Evolutionary conservation across 2,888 invertebrate genomes (phyloP).

Genomic region (Abscondita cerata): DNA sequence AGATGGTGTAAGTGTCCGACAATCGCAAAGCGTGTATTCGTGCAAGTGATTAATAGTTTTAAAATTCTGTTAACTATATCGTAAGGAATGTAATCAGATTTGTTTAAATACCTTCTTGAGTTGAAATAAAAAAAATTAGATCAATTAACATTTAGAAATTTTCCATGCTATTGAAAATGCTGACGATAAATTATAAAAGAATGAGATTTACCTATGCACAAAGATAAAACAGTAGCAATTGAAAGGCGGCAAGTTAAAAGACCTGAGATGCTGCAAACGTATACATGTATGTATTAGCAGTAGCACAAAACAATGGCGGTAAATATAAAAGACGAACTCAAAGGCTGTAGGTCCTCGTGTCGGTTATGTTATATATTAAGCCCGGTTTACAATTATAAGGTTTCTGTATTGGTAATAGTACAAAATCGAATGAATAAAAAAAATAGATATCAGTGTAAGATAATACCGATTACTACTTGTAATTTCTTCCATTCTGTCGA

Average conservation of each 20-base stretch:
- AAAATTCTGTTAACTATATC: neutral
- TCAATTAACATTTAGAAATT: constrained; percentile 13
- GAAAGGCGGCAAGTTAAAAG: constrained; percentile 41
- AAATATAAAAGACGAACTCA: constrained; percentile 35
- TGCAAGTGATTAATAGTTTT: constrained; percentile 11
- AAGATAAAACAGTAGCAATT: constrained; percentile 41
- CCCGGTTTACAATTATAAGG: constrained; percentile 30
- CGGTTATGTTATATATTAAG: constrained; percentile 20
- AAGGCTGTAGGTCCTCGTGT: constrained; percentile 36
- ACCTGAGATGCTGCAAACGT: constrained; percentile 39
- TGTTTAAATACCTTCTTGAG: constrained; percentile 7
- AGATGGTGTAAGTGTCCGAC: no score
- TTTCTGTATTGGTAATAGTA: constrained; percentile 12
- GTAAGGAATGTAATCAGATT: neutral
- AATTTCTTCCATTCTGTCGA: constrained; percentile 26
- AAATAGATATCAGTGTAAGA: constrained; percentile 26
- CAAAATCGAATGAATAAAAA: constrained; percentile 20
- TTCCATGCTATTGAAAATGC: constrained; percentile 5
- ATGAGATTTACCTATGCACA: constrained; percentile 16
- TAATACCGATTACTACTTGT: constrained; percentile 24
- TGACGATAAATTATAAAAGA: constrained; percentile 14
- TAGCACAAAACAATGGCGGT: constrained; percentile 41
- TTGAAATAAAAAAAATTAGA: neutral
- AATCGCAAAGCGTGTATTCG: no score
- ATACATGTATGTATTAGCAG: constrained; percentile 44